Evolutionary conservation across 1,140 invertebrate species (phyloP).

Genomic region (Rhagoletis zephyria): DNA sequence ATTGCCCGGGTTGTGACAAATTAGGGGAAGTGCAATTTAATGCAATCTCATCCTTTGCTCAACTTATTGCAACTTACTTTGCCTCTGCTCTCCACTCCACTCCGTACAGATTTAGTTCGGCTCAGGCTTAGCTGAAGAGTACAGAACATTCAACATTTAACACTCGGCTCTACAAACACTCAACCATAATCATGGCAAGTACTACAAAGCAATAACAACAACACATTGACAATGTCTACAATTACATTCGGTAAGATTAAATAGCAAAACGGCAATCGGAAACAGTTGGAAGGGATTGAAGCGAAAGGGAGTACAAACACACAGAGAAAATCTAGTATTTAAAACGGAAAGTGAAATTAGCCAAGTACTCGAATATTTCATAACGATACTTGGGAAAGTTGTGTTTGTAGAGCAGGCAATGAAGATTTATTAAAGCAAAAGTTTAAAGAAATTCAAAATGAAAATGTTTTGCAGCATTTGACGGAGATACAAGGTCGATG

Average conservation of each 20-base stretch:
- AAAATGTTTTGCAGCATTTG: slow-evolving; percentile 21
- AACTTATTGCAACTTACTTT: neutral
- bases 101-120: neutral
- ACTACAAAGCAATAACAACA: neutral
- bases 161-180: neutral
- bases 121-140: neutral
- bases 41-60: slow-evolving; percentile 49
- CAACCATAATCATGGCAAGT: neutral
- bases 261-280: slow-evolving; percentile 5
- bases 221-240: neutral
- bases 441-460: neutral
- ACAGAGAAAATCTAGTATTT: neutral
- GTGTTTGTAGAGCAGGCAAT: neutral
- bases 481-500: no score
- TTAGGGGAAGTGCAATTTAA: slow-evolving; percentile 50
- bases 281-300: neutral
- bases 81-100: neutral
- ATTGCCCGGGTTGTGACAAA: slow-evolving; percentile 46
- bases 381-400: neutral
- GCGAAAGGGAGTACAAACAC: neutral
- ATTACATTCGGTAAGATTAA: slow-evolving; percentile 17
- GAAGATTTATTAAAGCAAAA: neutral
- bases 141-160: neutral
- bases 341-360: slow-evolving; percentile 34
- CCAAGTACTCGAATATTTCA: slow-evolving; percentile 27